These are phyloP conservation scores for Anisognathus igniventris DNA, from an alignment of 2,797 vertebrate species.

Conservation along the genomic window DNA sequence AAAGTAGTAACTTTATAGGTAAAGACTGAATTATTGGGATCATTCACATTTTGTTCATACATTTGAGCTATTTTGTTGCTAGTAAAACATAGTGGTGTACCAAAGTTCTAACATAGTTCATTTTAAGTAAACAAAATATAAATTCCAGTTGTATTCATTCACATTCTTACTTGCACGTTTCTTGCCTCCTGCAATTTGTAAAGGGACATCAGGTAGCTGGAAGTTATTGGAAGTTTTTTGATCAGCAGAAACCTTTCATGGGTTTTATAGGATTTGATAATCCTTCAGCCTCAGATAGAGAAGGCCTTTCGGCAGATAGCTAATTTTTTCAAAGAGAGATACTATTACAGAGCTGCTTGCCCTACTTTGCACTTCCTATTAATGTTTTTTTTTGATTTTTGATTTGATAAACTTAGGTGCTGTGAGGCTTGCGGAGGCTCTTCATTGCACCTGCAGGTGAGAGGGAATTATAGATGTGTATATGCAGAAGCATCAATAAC, in stretches of 20 bases:
- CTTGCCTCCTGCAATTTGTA: background rate
- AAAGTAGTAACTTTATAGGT: background rate
- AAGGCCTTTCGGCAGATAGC: background rate
- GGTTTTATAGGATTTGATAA: background rate
- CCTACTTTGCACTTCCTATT: background rate
- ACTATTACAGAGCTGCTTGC: background rate
- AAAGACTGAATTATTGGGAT: background rate
- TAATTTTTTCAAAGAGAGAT: background rate
- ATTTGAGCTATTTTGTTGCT: background rate
- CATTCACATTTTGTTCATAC: background rate
- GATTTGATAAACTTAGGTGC: background rate
- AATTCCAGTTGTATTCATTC: background rate
- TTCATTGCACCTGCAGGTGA: background rate
- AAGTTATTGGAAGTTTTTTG: background rate
- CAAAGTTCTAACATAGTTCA: background rate
- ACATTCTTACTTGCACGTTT: background rate
- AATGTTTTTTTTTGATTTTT: background rate
- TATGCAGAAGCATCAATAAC: background rate
- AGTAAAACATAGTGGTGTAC: background rate
- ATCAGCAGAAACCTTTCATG: background rate
- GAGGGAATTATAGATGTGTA: fast-evolving
- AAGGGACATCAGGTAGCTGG: background rate
- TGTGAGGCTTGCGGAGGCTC: background rate
- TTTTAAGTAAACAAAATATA: background rate
- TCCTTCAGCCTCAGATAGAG: background rate